These are phyloP conservation scores for Neoniphon sammara DNA, from an alignment of 2,797 vertebrate species.

Conservation along the genomic window DNA sequence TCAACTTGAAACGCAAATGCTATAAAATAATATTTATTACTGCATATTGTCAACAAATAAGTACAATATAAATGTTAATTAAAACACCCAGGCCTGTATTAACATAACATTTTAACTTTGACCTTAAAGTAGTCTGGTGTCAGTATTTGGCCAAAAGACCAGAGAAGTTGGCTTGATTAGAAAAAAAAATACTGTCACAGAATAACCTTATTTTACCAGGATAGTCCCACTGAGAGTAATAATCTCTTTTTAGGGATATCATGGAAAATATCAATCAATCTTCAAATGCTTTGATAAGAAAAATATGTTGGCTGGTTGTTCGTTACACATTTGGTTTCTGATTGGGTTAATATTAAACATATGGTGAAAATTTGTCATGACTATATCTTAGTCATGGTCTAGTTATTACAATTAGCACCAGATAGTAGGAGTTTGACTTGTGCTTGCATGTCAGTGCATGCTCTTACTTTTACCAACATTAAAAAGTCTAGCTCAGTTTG, in stretches of 20 bases:
- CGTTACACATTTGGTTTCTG: not conserved
- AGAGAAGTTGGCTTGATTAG: not conserved
- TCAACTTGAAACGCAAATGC: conserved; percentile 43
- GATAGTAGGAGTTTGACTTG: conserved; percentile 4
- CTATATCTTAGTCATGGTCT: not conserved
- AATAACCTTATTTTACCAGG: no score
- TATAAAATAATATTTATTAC: conserved; percentile 83
- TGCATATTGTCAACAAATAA: conserved; percentile 59
- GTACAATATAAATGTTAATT: conserved; percentile 69
- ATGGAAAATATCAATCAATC: not conserved
- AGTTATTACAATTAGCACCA: not conserved
- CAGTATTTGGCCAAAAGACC: conserved; percentile 9
- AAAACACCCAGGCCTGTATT: conserved; percentile 51
- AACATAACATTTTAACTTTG: conserved; percentile 50
- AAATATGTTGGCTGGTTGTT: conserved; percentile 7
- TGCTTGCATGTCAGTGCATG: not conserved
- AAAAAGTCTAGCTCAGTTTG: not conserved
- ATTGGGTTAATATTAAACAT: not conserved
- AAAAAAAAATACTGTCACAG: not conserved
- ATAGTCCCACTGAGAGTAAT: no score
- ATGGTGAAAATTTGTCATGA: not conserved
- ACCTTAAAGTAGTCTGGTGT: conserved; percentile 16
- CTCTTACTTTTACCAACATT: not conserved
- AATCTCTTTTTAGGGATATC: no score
- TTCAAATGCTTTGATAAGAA: conserved; percentile 13